A percentile compares a stretch with the other conserved stretches of the same genome.
These are phyloP conservation scores for Corydoras maculifer DNA, from an alignment of 2,113 vertebrate genomes.

Conservation along the genomic window DNA sequence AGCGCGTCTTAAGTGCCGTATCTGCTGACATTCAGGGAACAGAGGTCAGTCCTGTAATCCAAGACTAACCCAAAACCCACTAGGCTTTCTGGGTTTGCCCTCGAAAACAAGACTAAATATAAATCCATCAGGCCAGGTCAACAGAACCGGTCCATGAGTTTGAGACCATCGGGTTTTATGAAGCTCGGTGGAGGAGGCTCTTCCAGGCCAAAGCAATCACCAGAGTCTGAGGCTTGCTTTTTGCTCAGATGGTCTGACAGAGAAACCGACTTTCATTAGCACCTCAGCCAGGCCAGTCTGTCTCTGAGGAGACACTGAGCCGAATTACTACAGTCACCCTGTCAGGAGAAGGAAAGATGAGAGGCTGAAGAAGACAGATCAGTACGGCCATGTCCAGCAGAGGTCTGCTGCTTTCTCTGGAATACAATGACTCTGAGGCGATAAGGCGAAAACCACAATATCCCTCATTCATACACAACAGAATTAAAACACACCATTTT, in stretches of 20 bases:
- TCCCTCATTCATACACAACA: no score
- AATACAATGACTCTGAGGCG: not conserved
- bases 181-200: no score
- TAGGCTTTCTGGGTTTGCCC: not conserved
- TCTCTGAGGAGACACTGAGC: conserved; percentile 27
- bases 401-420: conserved; percentile 10
- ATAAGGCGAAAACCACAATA: no score
- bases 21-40: conserved; percentile 11
- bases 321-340: conserved; percentile 27
- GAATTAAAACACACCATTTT: no score
- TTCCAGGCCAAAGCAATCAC: not conserved
- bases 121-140: not conserved
- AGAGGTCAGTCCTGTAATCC: conserved; percentile 2
- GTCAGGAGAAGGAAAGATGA: conserved; percentile 15
- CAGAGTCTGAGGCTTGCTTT: conserved; percentile 1
- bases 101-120: conserved; percentile 1
- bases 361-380: conserved; percentile 2
- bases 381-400: not conserved
- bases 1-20: conserved; percentile 9
- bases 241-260: conserved; percentile 6
- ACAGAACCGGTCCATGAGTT: not conserved
- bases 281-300: not conserved
- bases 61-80: conserved; percentile 7
- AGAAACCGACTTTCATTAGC: conserved; percentile 21
- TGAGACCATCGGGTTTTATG: no score